These are phyloP conservation scores for Meta bourneti DNA, from an alignment of 2,888 invertebrate species.

Conservation along the genomic window DNA sequence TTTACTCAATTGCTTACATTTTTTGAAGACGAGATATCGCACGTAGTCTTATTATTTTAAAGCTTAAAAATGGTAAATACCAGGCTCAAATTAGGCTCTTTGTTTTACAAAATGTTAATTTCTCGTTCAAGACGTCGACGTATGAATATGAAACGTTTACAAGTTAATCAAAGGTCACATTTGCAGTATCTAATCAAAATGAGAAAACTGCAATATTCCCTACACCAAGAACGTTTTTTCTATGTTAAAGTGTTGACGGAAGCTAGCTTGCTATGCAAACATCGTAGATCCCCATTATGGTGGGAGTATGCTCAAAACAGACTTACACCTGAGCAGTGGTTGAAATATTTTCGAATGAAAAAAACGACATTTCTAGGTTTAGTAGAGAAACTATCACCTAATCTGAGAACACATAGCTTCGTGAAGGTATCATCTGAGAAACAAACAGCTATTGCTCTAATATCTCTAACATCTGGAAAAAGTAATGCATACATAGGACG, in stretches of 20 bases:
- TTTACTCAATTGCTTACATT: too few species aligned
- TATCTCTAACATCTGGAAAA: conserved; percentile 52
- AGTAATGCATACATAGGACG: conserved; percentile 30
- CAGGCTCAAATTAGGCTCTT: background rate
- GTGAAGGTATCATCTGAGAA: conserved; percentile 28
- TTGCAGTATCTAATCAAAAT: conserved; percentile 15
- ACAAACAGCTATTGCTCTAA: conserved; percentile 42
- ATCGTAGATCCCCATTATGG: background rate
- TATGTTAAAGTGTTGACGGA: conserved; percentile 21
- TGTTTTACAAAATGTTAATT: conserved; percentile 33
- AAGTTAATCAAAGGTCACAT: background rate
- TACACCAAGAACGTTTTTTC: conserved; percentile 9
- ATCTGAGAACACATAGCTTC: background rate
- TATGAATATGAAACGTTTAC: background rate
- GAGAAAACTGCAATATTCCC: background rate
- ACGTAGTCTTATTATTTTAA: too few species aligned
- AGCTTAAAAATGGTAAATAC: too few species aligned
- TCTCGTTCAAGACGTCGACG: background rate
- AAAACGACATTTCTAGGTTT: conserved; percentile 42
- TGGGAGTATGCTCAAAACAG: conserved; percentile 43
- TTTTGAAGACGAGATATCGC: too few species aligned
- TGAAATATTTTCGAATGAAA: conserved; percentile 53
- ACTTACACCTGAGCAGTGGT: conserved; percentile 33
- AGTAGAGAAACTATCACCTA: conserved; percentile 16
- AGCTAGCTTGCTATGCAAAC: background rate